Evolutionary conservation across 2,113 vertebrate species (phyloP).

Genomic region (Oxyruncus cristatus): DNA sequence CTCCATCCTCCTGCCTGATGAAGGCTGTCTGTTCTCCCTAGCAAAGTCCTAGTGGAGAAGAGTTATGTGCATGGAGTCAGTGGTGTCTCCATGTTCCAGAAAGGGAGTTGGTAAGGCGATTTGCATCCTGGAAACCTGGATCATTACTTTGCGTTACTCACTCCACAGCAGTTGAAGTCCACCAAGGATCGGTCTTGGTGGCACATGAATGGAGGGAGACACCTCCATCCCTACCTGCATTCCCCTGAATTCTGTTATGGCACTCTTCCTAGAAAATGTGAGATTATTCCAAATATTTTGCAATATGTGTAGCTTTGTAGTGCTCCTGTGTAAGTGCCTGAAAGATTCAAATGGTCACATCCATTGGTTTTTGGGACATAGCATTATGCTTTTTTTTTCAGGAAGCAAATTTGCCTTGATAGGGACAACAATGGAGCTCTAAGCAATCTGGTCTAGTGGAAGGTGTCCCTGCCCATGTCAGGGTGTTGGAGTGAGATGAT

Average conservation of each 20-base stretch:
- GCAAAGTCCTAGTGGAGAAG: neutral
- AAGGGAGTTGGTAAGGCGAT: neutral
- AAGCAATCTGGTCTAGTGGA: neutral
- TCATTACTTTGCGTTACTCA: neutral
- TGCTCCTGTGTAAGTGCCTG: neutral
- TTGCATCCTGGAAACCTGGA: neutral
- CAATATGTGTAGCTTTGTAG: neutral
- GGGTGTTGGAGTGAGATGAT: neutral
- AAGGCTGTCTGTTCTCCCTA: neutral
- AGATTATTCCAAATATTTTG: neutral
- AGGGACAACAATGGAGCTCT: neutral
- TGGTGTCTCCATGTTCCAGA: neutral
- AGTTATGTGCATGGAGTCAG: neutral
- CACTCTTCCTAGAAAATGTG: neutral
- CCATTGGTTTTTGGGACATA: neutral
- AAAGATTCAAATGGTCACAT: neutral
- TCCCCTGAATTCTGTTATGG: neutral
- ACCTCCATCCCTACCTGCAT: neutral
- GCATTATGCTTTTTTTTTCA: neutral
- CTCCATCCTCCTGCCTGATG: neutral
- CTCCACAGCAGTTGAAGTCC: accelerated
- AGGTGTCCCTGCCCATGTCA: neutral
- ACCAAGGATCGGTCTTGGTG: neutral
- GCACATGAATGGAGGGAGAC: neutral
- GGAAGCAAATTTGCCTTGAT: neutral